phyloP scores from a whole-genome alignment of 2,888 invertebrate species.

The Rhamphomyia laevipes region DNA sequence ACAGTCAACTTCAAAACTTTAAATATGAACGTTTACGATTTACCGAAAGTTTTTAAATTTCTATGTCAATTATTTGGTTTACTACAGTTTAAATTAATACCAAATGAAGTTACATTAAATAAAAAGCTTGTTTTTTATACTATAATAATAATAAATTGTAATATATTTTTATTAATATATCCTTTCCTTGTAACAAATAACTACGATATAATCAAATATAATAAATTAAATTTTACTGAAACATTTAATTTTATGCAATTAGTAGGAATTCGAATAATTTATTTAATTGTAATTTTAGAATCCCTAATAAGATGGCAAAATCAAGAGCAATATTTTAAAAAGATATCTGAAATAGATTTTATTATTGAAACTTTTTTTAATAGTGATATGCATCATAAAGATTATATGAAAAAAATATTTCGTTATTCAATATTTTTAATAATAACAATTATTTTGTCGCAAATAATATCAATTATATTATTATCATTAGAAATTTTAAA shows the following conservation, averaged over 20 bases:
- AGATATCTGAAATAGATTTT: constrained; percentile 26
- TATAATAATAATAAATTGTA: background rate
- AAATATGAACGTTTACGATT: no score
- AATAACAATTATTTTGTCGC: no score
- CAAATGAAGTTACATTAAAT: background rate
- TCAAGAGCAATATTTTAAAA: constrained; percentile 18
- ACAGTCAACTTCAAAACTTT: no score
- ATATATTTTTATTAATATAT: background rate
- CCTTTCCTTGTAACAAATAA: no score
- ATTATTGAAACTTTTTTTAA: constrained; percentile 25
- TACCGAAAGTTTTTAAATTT: no score
- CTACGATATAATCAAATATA: background rate
- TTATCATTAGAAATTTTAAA: no score
- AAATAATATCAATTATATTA: no score
- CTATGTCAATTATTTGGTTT: constrained; percentile 1
- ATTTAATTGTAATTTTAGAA: constrained; percentile 25
- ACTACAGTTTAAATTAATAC: background rate
- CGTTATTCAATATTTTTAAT: background rate
- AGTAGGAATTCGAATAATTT: constrained; percentile 27
- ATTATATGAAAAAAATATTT: background rate
- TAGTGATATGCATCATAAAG: constrained; percentile 19
- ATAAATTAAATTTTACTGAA: constrained; percentile 3
- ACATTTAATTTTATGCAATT: constrained; percentile 30
- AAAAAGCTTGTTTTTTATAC: constrained; percentile 1
- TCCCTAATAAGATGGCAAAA: constrained; percentile 20